Percentiles rank a stretch among this genome's conserved stretches.
These are phyloP conservation scores for Drymodes brunneopygia DNA, from an alignment of 2,113 vertebrate species.

Conservation along the genomic window DNA sequence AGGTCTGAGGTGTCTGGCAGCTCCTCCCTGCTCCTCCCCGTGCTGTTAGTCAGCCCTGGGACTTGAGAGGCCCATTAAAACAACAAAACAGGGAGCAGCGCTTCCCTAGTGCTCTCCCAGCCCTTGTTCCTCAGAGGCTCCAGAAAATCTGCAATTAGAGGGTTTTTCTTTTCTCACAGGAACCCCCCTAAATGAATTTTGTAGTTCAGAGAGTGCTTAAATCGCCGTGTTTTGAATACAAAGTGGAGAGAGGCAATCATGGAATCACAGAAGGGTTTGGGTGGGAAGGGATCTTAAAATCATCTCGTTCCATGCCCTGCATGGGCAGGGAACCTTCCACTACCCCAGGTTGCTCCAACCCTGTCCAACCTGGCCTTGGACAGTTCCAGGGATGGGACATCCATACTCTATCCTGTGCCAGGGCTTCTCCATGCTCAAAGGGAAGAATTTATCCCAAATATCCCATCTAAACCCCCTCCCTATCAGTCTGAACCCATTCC, in stretches of 20 bases:
- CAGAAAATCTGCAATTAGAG: not conserved
- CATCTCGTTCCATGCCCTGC: fast-evolving
- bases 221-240: not conserved
- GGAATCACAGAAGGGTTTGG: not conserved
- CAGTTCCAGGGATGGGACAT: not conserved
- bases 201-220: fast-evolving
- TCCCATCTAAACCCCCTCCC: not conserved
- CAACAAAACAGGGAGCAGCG: not conserved
- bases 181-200: not conserved
- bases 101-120: not conserved
- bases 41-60: not conserved
- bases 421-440: fast-evolving
- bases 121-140: not conserved
- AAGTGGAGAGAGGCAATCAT: not conserved
- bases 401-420: not conserved
- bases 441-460: not conserved
- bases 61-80: not conserved
- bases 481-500: not conserved
- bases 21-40: not conserved
- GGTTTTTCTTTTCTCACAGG: not conserved
- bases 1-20: not conserved
- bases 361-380: not conserved
- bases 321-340: not conserved
- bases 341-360: not conserved
- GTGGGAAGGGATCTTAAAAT: not conserved